phyloP scores from a whole-genome alignment of 2,113 vertebrate species.

The Hemiprocne comata region DNA sequence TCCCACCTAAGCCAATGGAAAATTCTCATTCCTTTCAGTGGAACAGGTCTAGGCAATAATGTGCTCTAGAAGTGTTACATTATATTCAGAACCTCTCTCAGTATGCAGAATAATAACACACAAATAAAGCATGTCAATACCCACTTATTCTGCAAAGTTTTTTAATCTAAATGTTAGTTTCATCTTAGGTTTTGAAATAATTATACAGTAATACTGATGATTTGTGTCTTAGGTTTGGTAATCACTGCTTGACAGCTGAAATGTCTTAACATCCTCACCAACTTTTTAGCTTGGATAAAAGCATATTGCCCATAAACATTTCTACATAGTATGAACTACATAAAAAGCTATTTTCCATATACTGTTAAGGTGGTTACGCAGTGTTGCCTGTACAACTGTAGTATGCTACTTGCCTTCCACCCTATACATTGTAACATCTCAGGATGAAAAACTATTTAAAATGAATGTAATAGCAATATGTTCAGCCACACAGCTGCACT shows the following conservation, averaged over 20 bases:
- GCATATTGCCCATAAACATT: neutral
- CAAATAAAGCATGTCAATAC: neutral
- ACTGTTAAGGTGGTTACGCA: neutral
- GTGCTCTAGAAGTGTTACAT: neutral
- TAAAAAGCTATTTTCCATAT: conserved; percentile 10
- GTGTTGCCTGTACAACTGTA: neutral
- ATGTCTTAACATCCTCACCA: neutral
- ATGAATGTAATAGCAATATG: neutral
- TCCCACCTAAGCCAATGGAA: neutral
- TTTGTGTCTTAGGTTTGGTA: neutral
- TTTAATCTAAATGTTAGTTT: neutral
- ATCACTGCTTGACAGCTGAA: neutral
- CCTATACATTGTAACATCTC: neutral
- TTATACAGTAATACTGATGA: conserved; percentile 13
- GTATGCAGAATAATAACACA: neutral
- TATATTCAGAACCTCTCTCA: neutral
- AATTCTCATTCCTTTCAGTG: neutral
- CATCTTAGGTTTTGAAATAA: neutral
- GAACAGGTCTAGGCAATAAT: neutral
- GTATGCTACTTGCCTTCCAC: conserved; percentile 1
- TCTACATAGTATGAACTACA: neutral
- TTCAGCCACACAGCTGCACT: neutral
- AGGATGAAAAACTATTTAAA: conserved; percentile 45
- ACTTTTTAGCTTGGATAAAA: neutral
- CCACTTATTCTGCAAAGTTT: neutral